Evolutionary conservation across 2,888 invertebrate species (phyloP), one percentile per base, ranked within the genome.

Genomic region (Entomobrya multifasciata): DNA sequence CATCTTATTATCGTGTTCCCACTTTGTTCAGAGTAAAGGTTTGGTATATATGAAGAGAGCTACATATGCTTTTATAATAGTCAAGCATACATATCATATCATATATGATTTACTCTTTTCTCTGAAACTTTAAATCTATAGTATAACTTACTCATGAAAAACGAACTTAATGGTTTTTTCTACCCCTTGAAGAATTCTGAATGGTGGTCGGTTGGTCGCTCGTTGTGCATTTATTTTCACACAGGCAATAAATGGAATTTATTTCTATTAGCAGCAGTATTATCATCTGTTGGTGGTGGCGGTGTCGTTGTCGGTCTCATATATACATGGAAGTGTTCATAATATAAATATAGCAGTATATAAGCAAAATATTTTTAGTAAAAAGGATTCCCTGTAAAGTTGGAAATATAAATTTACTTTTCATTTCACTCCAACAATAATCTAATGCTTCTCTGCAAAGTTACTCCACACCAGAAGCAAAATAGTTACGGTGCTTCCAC

Each of bases 171-270:
- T 70, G 60, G 76, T 22, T 57, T 83, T 83, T 49, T 62, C 77
- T 74, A 72, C 72, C 65, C 62, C 67, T 65, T 30, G 67, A 74
- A 82, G 15, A n/a, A 20, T 27, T 60, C 60, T 47, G 60, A 62
- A 49, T 80, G 86, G 81, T 81, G 13, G 81, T n/a, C 47, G 74
- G 78, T 86, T 70, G 81, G 76, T 72, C 30, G 78, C 36, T 70
- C 25, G 22, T 57, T 1, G 49, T 77, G n/a, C 17, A 49, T 87
- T 81, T 81, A 77, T 82, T 87, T 87, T 87, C 86, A 87, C 86
- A 70, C 76, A 41, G 77, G 86, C 77, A 65, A 82, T 82, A 87
- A 87, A 81, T 49, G 55, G 65, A 70, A 87, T 87, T 87, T 87
- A 81, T 87, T 67, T 70, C 77, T 77, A 70, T 87, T 87, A 87